phyloP scores from a whole-genome alignment of 1,140 invertebrate genomes.

The Drosophila fuyamai region DNA sequence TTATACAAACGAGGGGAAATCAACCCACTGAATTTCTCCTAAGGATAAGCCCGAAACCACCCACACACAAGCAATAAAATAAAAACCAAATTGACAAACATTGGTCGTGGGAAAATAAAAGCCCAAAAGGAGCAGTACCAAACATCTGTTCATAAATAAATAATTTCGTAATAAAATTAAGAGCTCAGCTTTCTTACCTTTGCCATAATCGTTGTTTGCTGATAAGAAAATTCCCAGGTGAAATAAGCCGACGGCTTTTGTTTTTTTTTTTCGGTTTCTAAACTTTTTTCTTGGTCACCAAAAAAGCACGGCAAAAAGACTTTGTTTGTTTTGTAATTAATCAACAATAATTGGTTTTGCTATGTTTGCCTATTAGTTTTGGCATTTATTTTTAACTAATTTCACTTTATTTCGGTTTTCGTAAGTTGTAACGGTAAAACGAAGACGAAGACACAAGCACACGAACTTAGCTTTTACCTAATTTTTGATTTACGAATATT shows the following conservation, averaged over 20 bases:
- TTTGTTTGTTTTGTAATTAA: constrained; percentile 32
- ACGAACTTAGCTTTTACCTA: neutral
- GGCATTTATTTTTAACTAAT: constrained; percentile 17
- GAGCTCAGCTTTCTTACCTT: constrained; percentile 62
- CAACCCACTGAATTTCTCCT: constrained; percentile 21
- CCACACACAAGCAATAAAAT: constrained; percentile 61
- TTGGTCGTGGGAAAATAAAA: constrained; percentile 33
- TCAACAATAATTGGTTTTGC: constrained; percentile 38
- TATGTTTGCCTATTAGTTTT: constrained; percentile 36
- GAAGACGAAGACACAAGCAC: constrained; percentile 26
- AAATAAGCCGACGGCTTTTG: constrained; percentile 56
- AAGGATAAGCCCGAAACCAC: constrained; percentile 1
- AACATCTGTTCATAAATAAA: constrained; percentile 61
- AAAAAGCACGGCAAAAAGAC: constrained; percentile 18
- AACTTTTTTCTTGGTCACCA: constrained; percentile 10
- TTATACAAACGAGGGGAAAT: constrained; percentile 66
- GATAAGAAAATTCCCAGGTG: constrained; percentile 28
- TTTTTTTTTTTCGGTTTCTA: constrained; percentile 10
- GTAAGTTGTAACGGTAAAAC: constrained; percentile 68
- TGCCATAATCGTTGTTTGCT: constrained; percentile 55
- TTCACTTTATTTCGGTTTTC: constrained; percentile 28
- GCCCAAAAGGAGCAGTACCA: neutral
- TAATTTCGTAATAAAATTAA: constrained; percentile 78
- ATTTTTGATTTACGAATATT: neutral
- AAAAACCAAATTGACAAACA: constrained; percentile 71